These are phyloP conservation scores for Leptopterna dolabrata DNA, from an alignment of 2,888 invertebrate genomes.

Conservation along the genomic window DNA sequence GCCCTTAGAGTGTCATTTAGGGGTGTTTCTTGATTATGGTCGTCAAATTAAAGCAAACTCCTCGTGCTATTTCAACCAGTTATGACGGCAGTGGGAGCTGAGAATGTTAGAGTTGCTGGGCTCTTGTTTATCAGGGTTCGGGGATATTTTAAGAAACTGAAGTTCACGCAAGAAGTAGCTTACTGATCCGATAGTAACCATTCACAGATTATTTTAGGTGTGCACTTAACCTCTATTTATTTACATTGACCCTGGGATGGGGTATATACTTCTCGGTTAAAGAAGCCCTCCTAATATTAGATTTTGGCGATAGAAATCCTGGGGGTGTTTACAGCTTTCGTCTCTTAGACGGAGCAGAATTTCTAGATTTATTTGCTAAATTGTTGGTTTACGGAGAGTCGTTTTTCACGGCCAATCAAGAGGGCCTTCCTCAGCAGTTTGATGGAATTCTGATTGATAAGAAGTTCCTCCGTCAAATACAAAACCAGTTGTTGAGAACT, in stretches of 20 bases:
- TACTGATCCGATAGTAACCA: not conserved
- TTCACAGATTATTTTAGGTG: conserved; percentile 6
- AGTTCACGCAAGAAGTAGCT: not conserved
- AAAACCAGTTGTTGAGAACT: not conserved
- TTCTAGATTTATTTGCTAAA: not conserved
- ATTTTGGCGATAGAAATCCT: not conserved
- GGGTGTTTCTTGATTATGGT: too few species aligned
- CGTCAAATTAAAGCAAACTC: not conserved
- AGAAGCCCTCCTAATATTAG: not conserved
- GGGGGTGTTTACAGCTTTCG: not conserved
- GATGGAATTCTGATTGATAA: not conserved
- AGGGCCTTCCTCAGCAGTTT: not conserved
- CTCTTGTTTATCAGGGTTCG: not conserved
- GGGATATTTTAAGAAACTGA: not conserved
- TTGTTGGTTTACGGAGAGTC: not conserved
- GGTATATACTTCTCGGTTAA: not conserved
- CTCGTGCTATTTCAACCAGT: not conserved
- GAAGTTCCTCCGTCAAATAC: not conserved
- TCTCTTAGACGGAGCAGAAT: not conserved
- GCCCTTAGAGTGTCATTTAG: too few species aligned
- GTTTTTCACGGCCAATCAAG: not conserved
- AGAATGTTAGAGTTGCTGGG: not conserved
- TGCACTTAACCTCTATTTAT: not conserved
- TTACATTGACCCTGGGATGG: not conserved
- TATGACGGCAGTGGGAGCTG: not conserved